Base-by-base conservation (phyloP, 2,113 vertebrate genomes). In the Trogon melanurus region DNA sequence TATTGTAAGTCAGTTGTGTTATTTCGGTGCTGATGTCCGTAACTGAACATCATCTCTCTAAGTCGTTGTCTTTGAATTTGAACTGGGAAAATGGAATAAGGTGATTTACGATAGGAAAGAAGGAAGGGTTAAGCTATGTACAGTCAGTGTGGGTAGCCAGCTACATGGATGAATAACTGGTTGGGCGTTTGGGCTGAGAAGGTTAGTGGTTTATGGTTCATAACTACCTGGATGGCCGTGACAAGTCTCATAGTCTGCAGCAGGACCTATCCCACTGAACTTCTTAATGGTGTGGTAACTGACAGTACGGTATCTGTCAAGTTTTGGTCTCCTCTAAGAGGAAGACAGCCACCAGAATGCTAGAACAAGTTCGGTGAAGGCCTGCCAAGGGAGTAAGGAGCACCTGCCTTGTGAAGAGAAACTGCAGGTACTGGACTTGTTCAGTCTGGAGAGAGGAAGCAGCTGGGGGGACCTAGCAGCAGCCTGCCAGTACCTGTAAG, bases 261-360 rank as follows among this genome's bases (percentile, higher is more conserved):
- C n/a, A 26, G 23, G 22, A 56, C 27, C 11, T 82, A 58, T 38
- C 13, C 8, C n/a, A 9, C 72, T 86, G 25, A 60, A 61, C 10
- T 13, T 50, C 10, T 75, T 75, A 11, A 21, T 66, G 38, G 41
- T 44, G 41, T 78, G 34, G 48, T 65, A 62, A 10, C 16, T 34
- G 22, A 16, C 27, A 38, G 1, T 61, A 22, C 0, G 1, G 27
- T 60, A 44, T 9, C 16, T 36, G 26, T 72, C 20, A 13, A 27
- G 48, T 61, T 72, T 76, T 73, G 41, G 29, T 38, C 4, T 70
- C 9, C 10, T 60, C 34, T 32, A 30, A 72, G 47, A 36, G 16
- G 4, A 44, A 54, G n/a, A 32, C 7, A 32, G 6, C 10, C 7
- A 16, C 16, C 34, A 56, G 82, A n/a, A 86, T 61, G 56, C 23